phyloP scores from a whole-genome alignment of 2,888 invertebrate genomes.

The Lapara coniferarum region DNA sequence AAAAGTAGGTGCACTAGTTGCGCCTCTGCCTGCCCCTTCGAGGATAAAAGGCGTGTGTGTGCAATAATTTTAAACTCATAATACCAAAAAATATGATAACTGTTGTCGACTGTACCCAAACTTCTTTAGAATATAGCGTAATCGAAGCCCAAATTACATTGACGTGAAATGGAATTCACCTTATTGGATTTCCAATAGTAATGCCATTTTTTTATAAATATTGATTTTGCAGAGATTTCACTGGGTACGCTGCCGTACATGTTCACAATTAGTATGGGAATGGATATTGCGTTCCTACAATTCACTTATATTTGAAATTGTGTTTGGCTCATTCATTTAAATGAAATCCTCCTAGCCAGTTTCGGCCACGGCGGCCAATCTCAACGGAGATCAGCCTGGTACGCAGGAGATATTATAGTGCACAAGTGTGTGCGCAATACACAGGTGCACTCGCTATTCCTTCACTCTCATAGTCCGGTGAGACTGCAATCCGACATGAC shows the following conservation, averaged over 20 bases:
- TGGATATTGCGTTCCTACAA: background rate
- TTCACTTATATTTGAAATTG: background rate
- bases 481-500: too few species aligned
- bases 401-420: too few species aligned
- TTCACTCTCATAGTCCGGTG: too few species aligned
- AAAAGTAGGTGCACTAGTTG: too few species aligned
- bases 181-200: slow-evolving; percentile 49
- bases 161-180: slow-evolving; percentile 47
- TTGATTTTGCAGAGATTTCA: slow-evolving; percentile 10
- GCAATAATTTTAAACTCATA: background rate
- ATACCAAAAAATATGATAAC: background rate
- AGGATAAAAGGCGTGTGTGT: too few species aligned
- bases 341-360: too few species aligned
- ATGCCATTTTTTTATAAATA: slow-evolving; percentile 44
- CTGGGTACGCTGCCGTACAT: slow-evolving; percentile 22
- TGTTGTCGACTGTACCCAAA: slow-evolving; percentile 38
- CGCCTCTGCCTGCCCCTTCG: too few species aligned
- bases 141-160: slow-evolving; percentile 52
- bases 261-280: slow-evolving; percentile 1
- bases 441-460: too few species aligned
- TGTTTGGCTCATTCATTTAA: background rate
- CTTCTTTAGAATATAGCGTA: slow-evolving; percentile 46
- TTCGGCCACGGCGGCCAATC: too few species aligned
- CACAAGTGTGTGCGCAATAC: too few species aligned
- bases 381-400: too few species aligned